Base-by-base conservation (phyloP, 2,888 invertebrate species). In the Drosophila emarginata region DNA sequence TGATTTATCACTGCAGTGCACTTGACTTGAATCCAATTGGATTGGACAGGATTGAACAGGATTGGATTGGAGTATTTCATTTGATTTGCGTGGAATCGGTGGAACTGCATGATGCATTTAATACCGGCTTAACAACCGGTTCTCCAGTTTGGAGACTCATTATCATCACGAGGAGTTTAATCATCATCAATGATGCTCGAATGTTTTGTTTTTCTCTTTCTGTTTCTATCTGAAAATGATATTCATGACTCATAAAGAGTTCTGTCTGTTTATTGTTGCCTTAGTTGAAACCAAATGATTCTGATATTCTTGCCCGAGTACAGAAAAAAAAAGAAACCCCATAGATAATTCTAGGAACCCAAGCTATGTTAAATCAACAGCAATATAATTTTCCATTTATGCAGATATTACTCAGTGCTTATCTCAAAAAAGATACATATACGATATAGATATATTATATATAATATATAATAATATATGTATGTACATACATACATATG, bases 41-140 rank as follows among this genome's bases (percentile, higher is more conserved):
- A 14, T 39, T 39, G n/a, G 11, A 32, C 11, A 2, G 32, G 2
- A 32, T 28, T 28, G 28, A 5, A 28, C 5, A 28, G 28, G 28
- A 18, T 18, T 11, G 18, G 40, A 18, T 32, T 11, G 32, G 4
- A 32, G 32, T 32, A 32, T 32, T 32, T 32, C 2, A 32, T 32
- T 32, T 32, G 32, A 32, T 32, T 32, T 32, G 6, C 5, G 40
- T 45, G 18, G 18, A 45, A 45, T 45, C 40, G 23, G 28, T 52
- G 32, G 11, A 32, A 18, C 7, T 32, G 12, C 37, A 51, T 60
- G 23, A 32, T 32, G 11, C 1, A 9, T 26, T 32, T 9, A 4
- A 32, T 32, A 32, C 60, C 60, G 60, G 60, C 60, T 51, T 18
- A 37, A 60, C 15, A 61, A 61, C 61, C 61, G 61, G 61, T 61